Base-by-base conservation (phyloP, 2,797 vertebrate species). In the Taenioides sp. region DNA sequence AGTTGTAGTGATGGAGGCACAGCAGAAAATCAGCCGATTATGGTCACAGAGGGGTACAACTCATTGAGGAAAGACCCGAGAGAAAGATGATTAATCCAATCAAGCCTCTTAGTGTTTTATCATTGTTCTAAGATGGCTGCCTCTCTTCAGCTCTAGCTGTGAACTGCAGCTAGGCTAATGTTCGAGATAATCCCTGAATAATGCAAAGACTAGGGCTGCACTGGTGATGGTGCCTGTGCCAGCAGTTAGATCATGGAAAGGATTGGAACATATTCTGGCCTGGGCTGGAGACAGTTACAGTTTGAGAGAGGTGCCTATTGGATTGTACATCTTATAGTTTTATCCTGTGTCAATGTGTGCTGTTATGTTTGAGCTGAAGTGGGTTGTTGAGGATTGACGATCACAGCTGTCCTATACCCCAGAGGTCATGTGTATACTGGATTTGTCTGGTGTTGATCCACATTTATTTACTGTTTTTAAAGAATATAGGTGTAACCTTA, bases 121-220 rank as follows among this genome's bases (percentile, higher is more conserved):
- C 91, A 91, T 93, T 92, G 92, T 93, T 93, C 87, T 89, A 92
- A 92, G 80, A 93, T 93, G 90, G 91, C 90, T 81, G 90, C 90
- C 83, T 88, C 86, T 90, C 81, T 49, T 71, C 75, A 72, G 88
- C 82, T 84, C 78, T 61, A 76, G 83, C 84, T 87, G 86, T 89
- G 84, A 82, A 76, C 86, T 87, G 80, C 14, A 10, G 88, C 86
- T 88, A 87, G 86, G 87, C 91, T 90, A 93, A 87, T 86, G 72
- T 74, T 58, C 73, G 3, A 86, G 89, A 86, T 91, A 92, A 92
- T 92, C 87, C 87, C 83, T 84, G 81, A 89, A 92, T 91, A 92
- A 92, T 89, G 82, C 75, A 7, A 76, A 79, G 87, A 84, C 7
- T 82, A 87, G 84, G 88, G 84, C 84, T 81, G 76, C 20, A 57